Evolutionary conservation across 2,113 vertebrate species (phyloP).

Genomic region (Dasyprocta punctata): DNA sequence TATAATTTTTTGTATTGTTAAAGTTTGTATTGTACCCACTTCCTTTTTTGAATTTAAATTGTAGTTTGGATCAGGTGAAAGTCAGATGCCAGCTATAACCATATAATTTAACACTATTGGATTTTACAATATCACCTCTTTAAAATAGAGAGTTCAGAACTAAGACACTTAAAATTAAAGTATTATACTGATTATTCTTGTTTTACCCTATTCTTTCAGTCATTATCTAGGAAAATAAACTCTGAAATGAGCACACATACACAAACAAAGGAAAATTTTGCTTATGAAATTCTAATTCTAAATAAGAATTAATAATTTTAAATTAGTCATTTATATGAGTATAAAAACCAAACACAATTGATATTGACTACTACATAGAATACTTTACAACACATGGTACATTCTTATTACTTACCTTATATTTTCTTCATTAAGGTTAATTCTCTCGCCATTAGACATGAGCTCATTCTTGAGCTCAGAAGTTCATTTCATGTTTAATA

Average conservation of each 20-base stretch:
- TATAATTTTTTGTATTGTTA: not conserved
- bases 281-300: not conserved
- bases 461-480: not conserved
- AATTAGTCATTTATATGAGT: not conserved
- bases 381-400: not conserved
- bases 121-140: not conserved
- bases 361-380: not conserved
- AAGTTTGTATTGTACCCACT: not conserved
- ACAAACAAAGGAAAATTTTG: not conserved
- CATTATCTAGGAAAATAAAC: not conserved
- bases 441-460: not conserved
- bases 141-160: not conserved
- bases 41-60: not conserved
- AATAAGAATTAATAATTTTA: not conserved
- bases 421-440: conserved; percentile 17
- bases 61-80: not conserved
- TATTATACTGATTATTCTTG: not conserved
- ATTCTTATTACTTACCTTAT: not conserved
- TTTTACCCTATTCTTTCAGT: not conserved
- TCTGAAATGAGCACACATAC: not conserved
- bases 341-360: not conserved
- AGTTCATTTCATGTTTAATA: conserved; percentile 58
- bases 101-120: not conserved
- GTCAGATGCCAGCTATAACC: not conserved
- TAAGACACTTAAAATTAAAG: conserved; percentile 26